Percentiles rank a stretch among this genome's conserved stretches.
Conservation (phyloP, 2,113 vertebrate species). For the Aegotheles bennettii region DNA sequence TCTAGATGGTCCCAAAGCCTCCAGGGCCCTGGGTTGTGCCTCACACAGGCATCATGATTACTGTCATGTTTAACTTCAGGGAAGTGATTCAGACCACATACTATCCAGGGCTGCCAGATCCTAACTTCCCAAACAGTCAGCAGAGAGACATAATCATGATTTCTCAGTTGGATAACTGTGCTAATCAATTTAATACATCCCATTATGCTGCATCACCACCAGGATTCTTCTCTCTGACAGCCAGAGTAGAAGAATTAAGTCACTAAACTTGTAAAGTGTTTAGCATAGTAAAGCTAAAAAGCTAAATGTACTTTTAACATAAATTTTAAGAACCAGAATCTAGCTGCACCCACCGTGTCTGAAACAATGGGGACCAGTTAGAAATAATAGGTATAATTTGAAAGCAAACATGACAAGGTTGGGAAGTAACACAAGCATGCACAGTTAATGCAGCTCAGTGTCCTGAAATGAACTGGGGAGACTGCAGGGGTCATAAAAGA, state of each 20-base stretch:
- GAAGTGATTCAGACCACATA: background rate
- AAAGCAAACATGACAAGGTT: too few species aligned
- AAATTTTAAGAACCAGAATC: too few species aligned
- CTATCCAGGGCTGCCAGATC: background rate
- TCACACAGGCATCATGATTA: background rate
- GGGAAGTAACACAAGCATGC: too few species aligned
- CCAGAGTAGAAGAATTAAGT: background rate
- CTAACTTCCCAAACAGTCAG: background rate
- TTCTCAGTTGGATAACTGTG: background rate
- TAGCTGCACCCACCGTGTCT: too few species aligned
- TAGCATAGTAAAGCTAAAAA: too few species aligned
- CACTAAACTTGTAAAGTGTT: conserved; percentile 80
- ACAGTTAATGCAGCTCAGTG: too few species aligned
- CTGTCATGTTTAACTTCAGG: background rate
- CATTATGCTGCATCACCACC: background rate
- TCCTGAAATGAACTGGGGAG: too few species aligned
- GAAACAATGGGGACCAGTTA: too few species aligned
- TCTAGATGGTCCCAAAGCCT: background rate
- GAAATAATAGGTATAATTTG: too few species aligned
- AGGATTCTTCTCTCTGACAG: background rate
- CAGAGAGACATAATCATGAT: background rate
- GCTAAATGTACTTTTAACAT: too few species aligned
- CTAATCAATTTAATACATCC: background rate
- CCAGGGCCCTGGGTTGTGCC: background rate
- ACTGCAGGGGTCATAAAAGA: too few species aligned